Conservation (phyloP, 2,797 vertebrate genomes). For the Leptodactylus fallax region DNA sequence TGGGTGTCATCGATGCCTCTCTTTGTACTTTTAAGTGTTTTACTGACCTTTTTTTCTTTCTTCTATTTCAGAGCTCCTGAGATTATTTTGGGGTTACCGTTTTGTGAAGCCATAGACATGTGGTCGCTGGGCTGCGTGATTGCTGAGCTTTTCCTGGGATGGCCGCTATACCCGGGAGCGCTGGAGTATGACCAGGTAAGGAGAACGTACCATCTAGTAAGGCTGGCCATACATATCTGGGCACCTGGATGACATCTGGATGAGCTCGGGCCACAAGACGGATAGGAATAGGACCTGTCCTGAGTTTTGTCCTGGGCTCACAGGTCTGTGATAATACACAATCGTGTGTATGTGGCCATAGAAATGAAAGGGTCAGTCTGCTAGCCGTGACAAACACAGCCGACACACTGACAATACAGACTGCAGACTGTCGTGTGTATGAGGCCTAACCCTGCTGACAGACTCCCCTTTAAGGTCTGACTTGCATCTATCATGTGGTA, state of each 20-base stretch:
- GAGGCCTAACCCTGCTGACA: too few species aligned
- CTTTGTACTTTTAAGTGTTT: background rate
- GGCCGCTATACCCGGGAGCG: conserved; percentile 98
- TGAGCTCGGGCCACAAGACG: too few species aligned
- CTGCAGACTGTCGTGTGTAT: too few species aligned
- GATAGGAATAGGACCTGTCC: too few species aligned
- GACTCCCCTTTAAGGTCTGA: background rate
- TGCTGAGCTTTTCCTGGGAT: conserved; percentile 97
- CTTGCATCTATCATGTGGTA: background rate
- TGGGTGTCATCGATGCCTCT: background rate
- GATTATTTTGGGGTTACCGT: conserved; percentile 99
- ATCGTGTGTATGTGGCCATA: too few species aligned
- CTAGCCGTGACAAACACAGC: too few species aligned
- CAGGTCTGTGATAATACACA: too few species aligned
- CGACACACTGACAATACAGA: too few species aligned
- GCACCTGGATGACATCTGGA: too few species aligned
- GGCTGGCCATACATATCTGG: too few species aligned
- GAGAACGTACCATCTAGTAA: background rate
- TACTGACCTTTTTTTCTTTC: background rate
- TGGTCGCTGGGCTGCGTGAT: conserved; percentile 99
- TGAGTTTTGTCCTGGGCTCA: too few species aligned
- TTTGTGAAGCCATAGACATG: conserved; percentile 99
- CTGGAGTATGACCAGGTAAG: conserved; percentile 98
- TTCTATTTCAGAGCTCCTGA: conserved; percentile 92
- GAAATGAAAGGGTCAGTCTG: too few species aligned